Percentiles rank a stretch among this genome's conserved stretches.
phyloP scores from a whole-genome alignment of 2,113 vertebrate species.

The Syngnathus typhle region DNA sequence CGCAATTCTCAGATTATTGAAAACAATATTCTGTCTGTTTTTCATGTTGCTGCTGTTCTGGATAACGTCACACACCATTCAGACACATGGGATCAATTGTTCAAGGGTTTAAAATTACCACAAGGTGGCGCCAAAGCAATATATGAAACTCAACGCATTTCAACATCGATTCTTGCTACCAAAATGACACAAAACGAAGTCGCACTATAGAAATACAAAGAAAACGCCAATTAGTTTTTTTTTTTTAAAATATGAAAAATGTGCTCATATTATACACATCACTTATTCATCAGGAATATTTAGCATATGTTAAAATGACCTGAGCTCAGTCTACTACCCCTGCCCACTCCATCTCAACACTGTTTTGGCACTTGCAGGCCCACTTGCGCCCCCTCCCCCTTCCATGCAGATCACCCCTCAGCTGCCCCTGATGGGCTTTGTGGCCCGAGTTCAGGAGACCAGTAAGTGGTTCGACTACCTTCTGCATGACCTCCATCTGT shows the following conservation, averaged over 20 bases:
- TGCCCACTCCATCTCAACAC: conserved; percentile 8
- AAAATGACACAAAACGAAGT: background rate
- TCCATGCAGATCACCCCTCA: conserved; percentile 99
- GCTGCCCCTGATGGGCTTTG: conserved; percentile 99
- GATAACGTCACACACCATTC: background rate
- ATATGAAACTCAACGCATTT: background rate
- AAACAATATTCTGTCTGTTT: background rate
- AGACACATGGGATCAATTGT: background rate
- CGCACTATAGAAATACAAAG: background rate
- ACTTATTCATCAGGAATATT: background rate
- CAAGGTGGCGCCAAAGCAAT: background rate
- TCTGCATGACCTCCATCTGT: conserved; percentile 38
- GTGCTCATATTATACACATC: background rate
- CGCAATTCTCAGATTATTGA: background rate
- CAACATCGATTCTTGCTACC: background rate
- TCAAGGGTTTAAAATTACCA: background rate
- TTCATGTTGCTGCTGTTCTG: background rate
- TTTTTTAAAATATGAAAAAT: too few species aligned
- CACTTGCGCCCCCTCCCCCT: conserved; percentile 93
- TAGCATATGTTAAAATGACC: background rate
- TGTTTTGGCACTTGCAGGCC: conserved; percentile 75
- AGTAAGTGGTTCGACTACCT: conserved; percentile 82
- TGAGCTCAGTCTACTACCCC: background rate
- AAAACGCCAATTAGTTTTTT: too few species aligned
- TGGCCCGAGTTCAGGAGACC: conserved; percentile 99